Evolutionary conservation across 2,888 invertebrate species (phyloP), one percentile per base, ranked within the genome.

Genomic region (Phengaris alcon): DNA sequence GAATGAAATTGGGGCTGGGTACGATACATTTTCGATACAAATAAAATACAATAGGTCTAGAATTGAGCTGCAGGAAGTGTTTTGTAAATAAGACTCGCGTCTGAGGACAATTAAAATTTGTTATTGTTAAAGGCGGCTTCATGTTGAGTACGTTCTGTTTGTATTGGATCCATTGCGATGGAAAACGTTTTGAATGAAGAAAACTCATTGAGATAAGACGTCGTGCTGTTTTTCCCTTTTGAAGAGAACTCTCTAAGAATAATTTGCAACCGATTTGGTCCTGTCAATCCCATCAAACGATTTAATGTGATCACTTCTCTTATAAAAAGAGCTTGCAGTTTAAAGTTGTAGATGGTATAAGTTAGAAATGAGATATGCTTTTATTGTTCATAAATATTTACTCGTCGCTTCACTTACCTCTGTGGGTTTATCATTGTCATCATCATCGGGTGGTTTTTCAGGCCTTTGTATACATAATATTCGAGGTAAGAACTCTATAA

Each of bases 391-490:
- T 59, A 5, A 22, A 5, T 9, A 22, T 22, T 1, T 59, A 15
- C 15, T 59, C 4, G 3, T 15, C 22, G 15, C 59, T 59, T 81
- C 81, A 64, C 91, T 93, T 87, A 93, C 93, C 93, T 93, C 93
- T 76, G 87, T 90, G 73, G 93, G 93, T 80, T 93, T 93, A 84
- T 93, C 93, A 78, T 90, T 88, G 79, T 91, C 91, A 73, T 94
- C 95, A 79, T 95, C 95, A 78, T 95, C 95, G 74, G 95, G 94
- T 79, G 97, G 96, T 88, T 97, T 97, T 82, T 96, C 96, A 74
- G 98, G 98, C 87, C 98, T 95, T 92, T 97, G 95, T 90, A 98
- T 98, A 90, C 97, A 96, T 84, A 98, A 94, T 90, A 97, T 96
- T 90, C 96, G 96, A 80, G 98, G 97, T 90, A 98, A 95, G 87